These are phyloP conservation scores for Scytalopus superciliaris DNA, from an alignment of 2,113 vertebrate species.

Conservation along the genomic window DNA sequence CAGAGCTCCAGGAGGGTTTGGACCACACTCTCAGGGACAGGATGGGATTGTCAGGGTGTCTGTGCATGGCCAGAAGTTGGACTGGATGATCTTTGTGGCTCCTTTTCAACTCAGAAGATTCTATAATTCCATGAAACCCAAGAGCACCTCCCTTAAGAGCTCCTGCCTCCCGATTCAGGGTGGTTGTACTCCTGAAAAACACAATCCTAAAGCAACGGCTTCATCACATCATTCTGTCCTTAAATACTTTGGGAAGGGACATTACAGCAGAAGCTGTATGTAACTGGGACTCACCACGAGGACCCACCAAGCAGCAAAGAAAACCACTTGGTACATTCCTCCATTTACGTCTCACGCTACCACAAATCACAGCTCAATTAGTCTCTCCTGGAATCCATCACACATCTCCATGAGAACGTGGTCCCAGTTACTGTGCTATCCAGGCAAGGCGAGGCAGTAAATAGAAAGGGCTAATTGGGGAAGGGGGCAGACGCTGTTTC, in stretches of 20 bases:
- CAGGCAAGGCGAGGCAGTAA: constrained; percentile 9
- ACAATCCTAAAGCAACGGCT: not conserved
- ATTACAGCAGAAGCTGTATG: not conserved
- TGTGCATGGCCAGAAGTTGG: accelerated
- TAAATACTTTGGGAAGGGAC: not conserved
- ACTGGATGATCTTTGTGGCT: not conserved
- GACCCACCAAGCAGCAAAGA: not conserved
- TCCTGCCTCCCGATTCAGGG: accelerated
- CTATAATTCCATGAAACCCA: not conserved
- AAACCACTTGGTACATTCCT: not conserved
- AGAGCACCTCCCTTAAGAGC: not conserved
- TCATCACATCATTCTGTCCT: not conserved
- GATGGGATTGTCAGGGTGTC: not conserved
- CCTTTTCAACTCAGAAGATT: not conserved
- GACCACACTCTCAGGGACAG: accelerated
- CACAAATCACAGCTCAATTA: not conserved
- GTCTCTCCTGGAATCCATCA: not conserved
- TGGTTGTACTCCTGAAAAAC: not conserved
- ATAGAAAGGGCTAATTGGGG: constrained; percentile 3
- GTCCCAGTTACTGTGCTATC: not conserved
- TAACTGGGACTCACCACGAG: not conserved
- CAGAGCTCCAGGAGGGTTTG: accelerated
- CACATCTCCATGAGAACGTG: not conserved
- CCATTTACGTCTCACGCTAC: not conserved
- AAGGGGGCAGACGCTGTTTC: not conserved